A percentile compares a stretch with the other conserved stretches of the same genome.
Evolutionary conservation across 2,797 vertebrate species (phyloP).

Genomic region (Eleutherodactylus coqui): DNA sequence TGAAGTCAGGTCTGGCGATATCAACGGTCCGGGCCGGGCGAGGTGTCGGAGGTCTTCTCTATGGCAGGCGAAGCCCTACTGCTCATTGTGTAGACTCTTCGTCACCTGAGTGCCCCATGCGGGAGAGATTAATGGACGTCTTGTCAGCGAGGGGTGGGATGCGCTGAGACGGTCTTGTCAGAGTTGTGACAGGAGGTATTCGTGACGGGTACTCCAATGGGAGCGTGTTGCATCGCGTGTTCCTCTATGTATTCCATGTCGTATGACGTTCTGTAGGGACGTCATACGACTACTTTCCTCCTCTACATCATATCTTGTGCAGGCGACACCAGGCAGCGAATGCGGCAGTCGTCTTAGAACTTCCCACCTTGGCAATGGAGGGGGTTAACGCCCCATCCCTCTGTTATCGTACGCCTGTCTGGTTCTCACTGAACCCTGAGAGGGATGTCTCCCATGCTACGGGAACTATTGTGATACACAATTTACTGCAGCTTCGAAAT

Average conservation of each 20-base stretch:
- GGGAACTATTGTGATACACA: conserved; percentile 27
- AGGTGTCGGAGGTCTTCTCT: background rate
- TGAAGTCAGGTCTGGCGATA: background rate
- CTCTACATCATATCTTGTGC: background rate
- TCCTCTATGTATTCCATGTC: too few relatives aligned
- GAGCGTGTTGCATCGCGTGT: too few relatives aligned
- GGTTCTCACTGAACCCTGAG: conserved; percentile 33
- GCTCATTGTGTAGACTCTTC: background rate
- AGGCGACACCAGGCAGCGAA: background rate
- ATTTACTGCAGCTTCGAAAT: conserved; percentile 29
- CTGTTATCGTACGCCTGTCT: conserved; percentile 32
- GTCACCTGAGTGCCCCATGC: background rate
- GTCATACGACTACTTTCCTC: too few relatives aligned
- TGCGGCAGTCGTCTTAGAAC: background rate
- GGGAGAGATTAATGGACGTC: background rate
- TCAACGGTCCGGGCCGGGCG: too few relatives aligned
- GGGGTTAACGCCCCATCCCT: conserved; percentile 22
- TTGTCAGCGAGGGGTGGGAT: background rate
- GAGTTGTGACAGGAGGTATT: background rate
- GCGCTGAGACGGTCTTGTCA: background rate
- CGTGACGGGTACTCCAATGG: background rate
- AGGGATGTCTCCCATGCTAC: background rate
- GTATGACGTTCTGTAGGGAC: background rate
- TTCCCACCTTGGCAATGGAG: background rate
- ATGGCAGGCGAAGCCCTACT: background rate